phyloP scores from a whole-genome alignment of 1,140 invertebrate species.

The Bombus confusus region DNA sequence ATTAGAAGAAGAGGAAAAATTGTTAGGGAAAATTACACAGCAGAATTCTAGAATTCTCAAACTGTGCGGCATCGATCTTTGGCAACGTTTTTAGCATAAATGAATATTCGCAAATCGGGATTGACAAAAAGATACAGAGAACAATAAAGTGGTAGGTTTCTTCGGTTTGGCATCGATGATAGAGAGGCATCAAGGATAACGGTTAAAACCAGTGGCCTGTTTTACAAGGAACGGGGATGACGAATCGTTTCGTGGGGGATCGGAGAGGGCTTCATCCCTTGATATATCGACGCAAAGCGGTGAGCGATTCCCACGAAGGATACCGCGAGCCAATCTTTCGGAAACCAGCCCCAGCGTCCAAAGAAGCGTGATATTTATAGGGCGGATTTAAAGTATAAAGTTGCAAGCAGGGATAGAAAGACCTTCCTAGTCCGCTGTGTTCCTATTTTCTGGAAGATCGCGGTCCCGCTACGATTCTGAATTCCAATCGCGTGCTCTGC shows the following conservation, averaged over 20 bases:
- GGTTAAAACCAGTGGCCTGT: conserved; percentile 73
- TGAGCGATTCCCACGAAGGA: conserved; percentile 82
- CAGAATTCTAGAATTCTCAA: too few relatives aligned
- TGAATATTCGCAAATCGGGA: too few relatives aligned
- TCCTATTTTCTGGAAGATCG: conserved; percentile 79
- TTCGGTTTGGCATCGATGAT: conserved; percentile 53
- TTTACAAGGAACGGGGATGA: conserved; percentile 75
- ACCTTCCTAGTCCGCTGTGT: conserved; percentile 65
- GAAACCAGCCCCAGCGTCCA: conserved; percentile 81
- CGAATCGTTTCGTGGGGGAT: conserved; percentile 75
- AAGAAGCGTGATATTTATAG: conserved; percentile 83
- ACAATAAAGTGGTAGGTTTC: conserved; percentile 44
- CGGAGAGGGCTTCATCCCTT: conserved; percentile 78
- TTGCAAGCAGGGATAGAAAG: conserved; percentile 66
- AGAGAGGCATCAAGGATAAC: conserved; percentile 47
- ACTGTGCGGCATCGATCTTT: too few relatives aligned
- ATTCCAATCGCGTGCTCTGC: conserved; percentile 57
- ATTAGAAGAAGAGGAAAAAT: too few relatives aligned
- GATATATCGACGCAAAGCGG: conserved; percentile 80
- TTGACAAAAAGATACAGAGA: not conserved
- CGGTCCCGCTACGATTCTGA: conserved; percentile 34
- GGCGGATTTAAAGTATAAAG: conserved; percentile 83
- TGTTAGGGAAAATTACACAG: too few relatives aligned
- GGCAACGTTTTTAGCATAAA: too few relatives aligned
- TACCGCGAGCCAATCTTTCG: conserved; percentile 83